phyloP scores from a whole-genome alignment of 2,888 invertebrate species.

The Falcaria lacertinaria region DNA sequence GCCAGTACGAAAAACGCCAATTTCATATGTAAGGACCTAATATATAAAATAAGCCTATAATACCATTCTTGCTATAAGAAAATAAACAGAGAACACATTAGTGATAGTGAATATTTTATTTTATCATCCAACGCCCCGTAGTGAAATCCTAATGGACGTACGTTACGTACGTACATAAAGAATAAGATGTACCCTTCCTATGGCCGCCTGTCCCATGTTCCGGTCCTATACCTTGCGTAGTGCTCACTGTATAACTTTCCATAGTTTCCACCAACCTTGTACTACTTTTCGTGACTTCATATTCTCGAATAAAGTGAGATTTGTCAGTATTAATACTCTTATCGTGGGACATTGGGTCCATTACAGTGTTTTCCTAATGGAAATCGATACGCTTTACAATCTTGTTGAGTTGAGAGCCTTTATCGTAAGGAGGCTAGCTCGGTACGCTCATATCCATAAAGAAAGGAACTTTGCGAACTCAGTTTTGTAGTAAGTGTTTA shows the following conservation, averaged over 20 bases:
- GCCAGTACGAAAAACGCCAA: too few species aligned
- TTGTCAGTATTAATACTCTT: constrained; percentile 31
- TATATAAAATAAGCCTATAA: too few species aligned
- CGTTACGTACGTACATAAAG: neutral
- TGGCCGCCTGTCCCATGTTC: too few species aligned
- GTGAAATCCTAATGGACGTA: neutral
- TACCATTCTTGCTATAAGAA: too few species aligned
- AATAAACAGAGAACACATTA: too few species aligned
- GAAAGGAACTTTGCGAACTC: neutral
- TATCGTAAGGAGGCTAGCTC: constrained; percentile 15
- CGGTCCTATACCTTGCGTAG: neutral
- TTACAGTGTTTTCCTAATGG: constrained; percentile 56
- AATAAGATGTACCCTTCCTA: neutral
- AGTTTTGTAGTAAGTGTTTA: neutral
- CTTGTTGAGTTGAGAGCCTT: constrained; percentile 42
- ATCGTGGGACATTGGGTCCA: constrained; percentile 34
- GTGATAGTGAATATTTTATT: neutral
- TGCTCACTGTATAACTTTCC: neutral
- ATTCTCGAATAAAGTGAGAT: constrained; percentile 19
- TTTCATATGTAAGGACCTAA: too few species aligned
- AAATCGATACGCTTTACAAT: constrained; percentile 57
- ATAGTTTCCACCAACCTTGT: constrained; percentile 5
- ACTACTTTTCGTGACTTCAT: constrained; percentile 11
- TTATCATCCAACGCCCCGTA: constrained; percentile 5
- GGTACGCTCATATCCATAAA: constrained; percentile 11